Conservation (phyloP, 2,888 invertebrate genomes). For the Erynnis tages region DNA sequence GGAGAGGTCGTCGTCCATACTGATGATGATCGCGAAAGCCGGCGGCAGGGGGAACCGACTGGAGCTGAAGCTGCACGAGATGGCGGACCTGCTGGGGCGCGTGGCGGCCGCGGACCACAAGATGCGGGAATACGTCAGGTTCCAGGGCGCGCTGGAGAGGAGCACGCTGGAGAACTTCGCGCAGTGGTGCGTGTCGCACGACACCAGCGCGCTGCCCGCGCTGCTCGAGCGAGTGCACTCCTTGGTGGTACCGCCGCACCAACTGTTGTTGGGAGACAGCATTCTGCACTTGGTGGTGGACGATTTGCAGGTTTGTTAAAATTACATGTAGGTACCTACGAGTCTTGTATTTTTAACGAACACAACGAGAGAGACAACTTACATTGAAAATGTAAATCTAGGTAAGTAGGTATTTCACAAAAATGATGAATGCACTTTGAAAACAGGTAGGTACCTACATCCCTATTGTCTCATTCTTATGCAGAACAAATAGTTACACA, state of each 20-base stretch:
- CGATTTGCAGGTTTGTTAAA: constrained; percentile 68
- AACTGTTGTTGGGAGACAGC: constrained; percentile 67
- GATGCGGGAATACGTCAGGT: constrained; percentile 81
- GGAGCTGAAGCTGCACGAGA: constrained; percentile 82
- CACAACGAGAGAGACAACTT: too few relatives aligned
- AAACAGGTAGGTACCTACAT: too few relatives aligned
- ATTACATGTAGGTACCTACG: too few relatives aligned
- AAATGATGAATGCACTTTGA: too few relatives aligned
- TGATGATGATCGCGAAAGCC: constrained; percentile 63
- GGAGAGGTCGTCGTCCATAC: constrained; percentile 53
- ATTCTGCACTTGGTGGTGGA: constrained; percentile 61
- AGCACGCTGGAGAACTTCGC: constrained; percentile 87
- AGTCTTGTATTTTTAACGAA: constrained; percentile 32
- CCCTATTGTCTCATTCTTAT: background rate
- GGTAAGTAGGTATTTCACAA: too few relatives aligned
- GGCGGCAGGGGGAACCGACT: constrained; percentile 67
- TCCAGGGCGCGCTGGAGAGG: constrained; percentile 79
- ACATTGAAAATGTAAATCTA: background rate
- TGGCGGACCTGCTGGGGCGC: constrained; percentile 81
- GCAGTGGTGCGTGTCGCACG: constrained; percentile 85
- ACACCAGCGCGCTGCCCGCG: constrained; percentile 83
- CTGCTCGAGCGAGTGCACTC: constrained; percentile 85
- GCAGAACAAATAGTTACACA: background rate
- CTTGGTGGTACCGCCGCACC: constrained; percentile 78
- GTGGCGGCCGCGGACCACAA: constrained; percentile 81